Base-by-base conservation (phyloP, 2,888 invertebrate species). In the Fragum sueziense region DNA sequence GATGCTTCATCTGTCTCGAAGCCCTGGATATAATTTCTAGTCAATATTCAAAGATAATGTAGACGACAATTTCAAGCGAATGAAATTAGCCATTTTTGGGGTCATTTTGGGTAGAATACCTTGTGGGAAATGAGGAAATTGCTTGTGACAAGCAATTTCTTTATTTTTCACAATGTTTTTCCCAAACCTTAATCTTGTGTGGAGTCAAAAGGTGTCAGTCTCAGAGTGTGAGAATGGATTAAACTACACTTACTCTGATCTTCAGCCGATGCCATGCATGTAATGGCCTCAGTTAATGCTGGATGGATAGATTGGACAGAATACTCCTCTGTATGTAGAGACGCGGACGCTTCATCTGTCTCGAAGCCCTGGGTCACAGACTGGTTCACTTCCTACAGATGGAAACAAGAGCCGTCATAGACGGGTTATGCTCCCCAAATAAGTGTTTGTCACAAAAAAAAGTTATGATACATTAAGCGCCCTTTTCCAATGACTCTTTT, bases 251-350 rank as follows among this genome's bases (percentile, higher is more conserved):
- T 51, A 86, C 86, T 70, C 59, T 82, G 75, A 57, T 85, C 87
- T 34, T 84, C 76, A 20, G 81, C 73, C 20, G 83, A 70, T 37
- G 85, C 72, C 62, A 80, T 84, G 61, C 84, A 87, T 67, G 85
- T 87, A 11, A 86, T 79, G 27, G 88, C 87, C 78, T 89, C 85
- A 22, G 90, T 87, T 7, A 89, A 79, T 9, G 86, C 87, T 33
- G 89, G 88, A 61, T 89, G 89, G 33, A 89, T 88, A 27, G 86
- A 82, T 52, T 75, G 75, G 22, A 82, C 78, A 37, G 82, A 78
- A 73, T 79, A 82, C 51, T 76, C 67, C 25, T 84, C 84, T 20
- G 76, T 74, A 51, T 73, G 81, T 20, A 79, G 75, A 47, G 77
- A 62, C 7, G 76, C 41, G 3, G 80, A 51, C 22, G 84, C 79